Percentiles rank a stretch among this genome's conserved stretches.
phyloP scores from a whole-genome alignment of 1,140 invertebrate genomes.

The Goniozus legneri region DNA sequence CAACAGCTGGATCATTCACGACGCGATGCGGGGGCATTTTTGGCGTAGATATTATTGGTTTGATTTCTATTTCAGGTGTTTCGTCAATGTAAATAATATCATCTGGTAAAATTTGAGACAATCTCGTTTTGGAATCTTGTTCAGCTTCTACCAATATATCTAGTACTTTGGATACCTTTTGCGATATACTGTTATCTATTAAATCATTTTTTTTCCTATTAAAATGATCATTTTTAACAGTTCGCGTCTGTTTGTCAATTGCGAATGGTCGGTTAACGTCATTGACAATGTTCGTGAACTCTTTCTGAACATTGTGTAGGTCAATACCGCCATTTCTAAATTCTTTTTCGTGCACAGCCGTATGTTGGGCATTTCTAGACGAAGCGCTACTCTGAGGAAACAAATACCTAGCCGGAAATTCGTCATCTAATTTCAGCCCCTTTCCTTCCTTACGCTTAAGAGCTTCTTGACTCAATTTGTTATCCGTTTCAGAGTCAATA shows the following conservation, averaged over 20 bases:
- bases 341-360: not conserved
- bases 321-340: no score
- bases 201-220: no score
- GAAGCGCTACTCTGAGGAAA: constrained; percentile 8
- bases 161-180: constrained; percentile 34
- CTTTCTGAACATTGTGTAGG: no score
- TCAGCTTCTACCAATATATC: constrained; percentile 33
- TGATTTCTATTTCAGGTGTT: constrained; percentile 3
- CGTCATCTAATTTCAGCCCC: constrained; percentile 7
- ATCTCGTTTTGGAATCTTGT: constrained; percentile 23
- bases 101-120: not conserved
- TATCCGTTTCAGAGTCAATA: no score
- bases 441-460: constrained; percentile 1
- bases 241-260: constrained; percentile 38
- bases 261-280: no score
- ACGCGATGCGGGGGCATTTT: constrained; percentile 33
- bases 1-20: constrained; percentile 50
- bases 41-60: constrained; percentile 18
- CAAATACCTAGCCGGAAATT: constrained; percentile 8
- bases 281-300: constrained; percentile 43
- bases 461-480: constrained; percentile 10
- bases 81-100: constrained; percentile 17
- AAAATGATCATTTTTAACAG: constrained; percentile 21
- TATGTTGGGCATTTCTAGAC: not conserved
- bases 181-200: no score